A percentile compares a stretch with the other conserved stretches of the same genome.
phyloP scores from a whole-genome alignment of 2,797 vertebrate species.

The Hypotaenidia philippensis region DNA sequence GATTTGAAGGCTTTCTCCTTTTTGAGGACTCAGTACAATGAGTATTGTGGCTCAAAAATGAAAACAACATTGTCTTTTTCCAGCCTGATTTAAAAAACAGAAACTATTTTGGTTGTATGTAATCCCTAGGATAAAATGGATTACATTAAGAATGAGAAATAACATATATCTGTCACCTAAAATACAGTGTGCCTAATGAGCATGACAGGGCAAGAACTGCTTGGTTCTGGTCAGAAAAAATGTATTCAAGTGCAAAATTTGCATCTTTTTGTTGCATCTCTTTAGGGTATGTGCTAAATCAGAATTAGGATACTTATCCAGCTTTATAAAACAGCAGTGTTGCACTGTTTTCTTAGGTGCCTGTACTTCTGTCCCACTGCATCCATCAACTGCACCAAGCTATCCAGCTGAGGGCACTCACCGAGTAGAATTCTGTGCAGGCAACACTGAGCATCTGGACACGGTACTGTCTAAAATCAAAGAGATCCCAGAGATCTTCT shows the following conservation, averaged over 20 bases:
- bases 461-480: conserved; percentile 80
- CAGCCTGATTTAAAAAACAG: background rate
- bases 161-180: background rate
- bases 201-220: background rate
- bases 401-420: conserved; percentile 75
- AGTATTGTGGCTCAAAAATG: background rate
- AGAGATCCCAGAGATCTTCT: conserved; percentile 69
- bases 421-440: conserved; percentile 86
- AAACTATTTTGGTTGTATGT: background rate
- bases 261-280: background rate
- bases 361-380: conserved; percentile 75
- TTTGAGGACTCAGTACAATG: too few species aligned
- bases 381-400: conserved; percentile 55
- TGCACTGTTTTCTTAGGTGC: conserved; percentile 53
- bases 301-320: background rate
- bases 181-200: background rate
- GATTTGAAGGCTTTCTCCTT: background rate
- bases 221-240: background rate
- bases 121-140: background rate
- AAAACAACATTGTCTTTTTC: background rate
- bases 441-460: conserved; percentile 72
- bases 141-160: background rate
- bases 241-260: background rate
- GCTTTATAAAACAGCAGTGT: background rate
- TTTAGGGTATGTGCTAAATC: background rate